Evolutionary conservation across 2,888 invertebrate genomes (phyloP).

Genomic region (Eurytoma adleriae): DNA sequence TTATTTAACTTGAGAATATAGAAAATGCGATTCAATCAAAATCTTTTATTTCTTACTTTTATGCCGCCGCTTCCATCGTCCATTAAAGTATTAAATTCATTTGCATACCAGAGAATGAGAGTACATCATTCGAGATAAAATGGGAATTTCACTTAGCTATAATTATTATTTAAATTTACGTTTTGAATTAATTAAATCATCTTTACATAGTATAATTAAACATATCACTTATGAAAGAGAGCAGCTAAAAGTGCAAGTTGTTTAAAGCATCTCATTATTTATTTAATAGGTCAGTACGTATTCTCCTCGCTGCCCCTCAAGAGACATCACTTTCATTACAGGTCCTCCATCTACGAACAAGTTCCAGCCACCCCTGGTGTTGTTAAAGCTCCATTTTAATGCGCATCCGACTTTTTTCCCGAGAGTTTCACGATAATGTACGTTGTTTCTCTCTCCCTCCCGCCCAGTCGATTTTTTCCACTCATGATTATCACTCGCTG

Average conservation of each 20-base stretch:
- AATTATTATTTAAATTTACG: too few species aligned
- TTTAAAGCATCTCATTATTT: slow-evolving; percentile 33
- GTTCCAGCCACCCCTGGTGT: background rate
- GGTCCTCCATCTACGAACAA: background rate
- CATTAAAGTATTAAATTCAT: too few species aligned
- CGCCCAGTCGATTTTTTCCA: background rate
- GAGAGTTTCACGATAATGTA: background rate
- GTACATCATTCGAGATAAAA: too few species aligned
- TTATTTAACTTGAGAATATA: too few species aligned
- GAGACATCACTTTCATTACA: slow-evolving; percentile 39
- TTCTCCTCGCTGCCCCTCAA: slow-evolving; percentile 11
- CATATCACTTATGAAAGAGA: slow-evolving; percentile 1
- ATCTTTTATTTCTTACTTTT: too few species aligned
- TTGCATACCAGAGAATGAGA: too few species aligned
- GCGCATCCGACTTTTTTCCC: slow-evolving; percentile 43
- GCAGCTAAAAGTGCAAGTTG: background rate
- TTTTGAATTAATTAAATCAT: too few species aligned
- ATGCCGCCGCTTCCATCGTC: too few species aligned
- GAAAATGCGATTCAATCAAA: too few species aligned
- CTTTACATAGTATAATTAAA: background rate
- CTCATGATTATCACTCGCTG: slow-evolving; percentile 33
- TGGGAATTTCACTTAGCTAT: too few species aligned
- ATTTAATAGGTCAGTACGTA: slow-evolving; percentile 20
- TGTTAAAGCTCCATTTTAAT: slow-evolving; percentile 43
- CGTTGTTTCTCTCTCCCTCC: background rate